Base-by-base conservation (phyloP, 1,140 invertebrate species). In the Anagrus nilaparvatae region DNA sequence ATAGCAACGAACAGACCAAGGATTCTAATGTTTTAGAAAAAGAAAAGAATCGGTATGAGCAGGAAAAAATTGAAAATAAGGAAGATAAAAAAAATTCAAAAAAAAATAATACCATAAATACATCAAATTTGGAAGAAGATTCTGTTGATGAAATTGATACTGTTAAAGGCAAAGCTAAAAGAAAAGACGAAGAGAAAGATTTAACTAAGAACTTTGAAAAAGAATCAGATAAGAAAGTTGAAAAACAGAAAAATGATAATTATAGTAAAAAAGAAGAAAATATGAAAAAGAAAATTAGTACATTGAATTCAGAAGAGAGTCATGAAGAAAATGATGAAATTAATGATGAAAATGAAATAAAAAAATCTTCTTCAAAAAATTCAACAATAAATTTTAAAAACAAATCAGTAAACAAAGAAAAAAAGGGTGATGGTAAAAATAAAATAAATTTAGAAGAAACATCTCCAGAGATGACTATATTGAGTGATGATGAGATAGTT, bases 341-440 rank as follows among this genome's bases (percentile, higher is more conserved):
- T 33, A 18, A 20, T 14, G 23, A 1, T 12, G 30, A 47, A 5
- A 47, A 25, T 14, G 5, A 16, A 32, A 16, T 8, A 5, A 9
- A 4, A 25, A 42, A 34, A 21, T 20, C 23, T 28, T 19, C 21
- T 24, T 23, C n/a, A 32, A 16, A 16, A 16, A 23, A 34, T n/a
- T n/a, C n/a, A n/a, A n/a, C n/a, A n/a, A n/a, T n/a, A n/a, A n/a
- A n/a, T n/a, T n/a, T n/a, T n/a, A n/a, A n/a, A n/a, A n/a, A n/a
- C n/a, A n/a, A n/a, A n/a, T n/a, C n/a, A n/a, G n/a, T n/a, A 20
- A 40, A 36, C 31, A 23, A 19, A 16, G 18, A 3, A 33, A 43
- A 17, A 24, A 36, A 23, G 21, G 21, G 3, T 24, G 19, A 10
- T 12, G n/a, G 7, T 2, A 20, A 3, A 33, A 18, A 36, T 14